These are phyloP conservation scores for Perizoma affinitatum DNA, from an alignment of 2,888 invertebrate genomes.

Conservation along the genomic window DNA sequence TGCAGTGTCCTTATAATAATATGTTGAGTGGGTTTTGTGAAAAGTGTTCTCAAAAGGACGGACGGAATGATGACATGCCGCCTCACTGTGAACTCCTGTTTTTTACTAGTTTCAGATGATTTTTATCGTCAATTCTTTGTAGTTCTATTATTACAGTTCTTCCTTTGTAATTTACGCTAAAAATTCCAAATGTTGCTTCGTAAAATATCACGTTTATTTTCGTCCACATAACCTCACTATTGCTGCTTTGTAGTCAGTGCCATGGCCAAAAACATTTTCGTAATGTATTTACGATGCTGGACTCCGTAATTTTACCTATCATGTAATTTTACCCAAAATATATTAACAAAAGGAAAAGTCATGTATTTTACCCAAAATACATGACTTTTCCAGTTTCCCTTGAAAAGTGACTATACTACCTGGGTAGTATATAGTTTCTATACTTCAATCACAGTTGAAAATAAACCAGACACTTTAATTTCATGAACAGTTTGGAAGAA, in stretches of 20 bases:
- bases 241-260: not conserved
- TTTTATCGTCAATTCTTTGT: constrained; percentile 2
- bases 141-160: not conserved
- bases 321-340: not conserved
- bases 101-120: constrained; percentile 33
- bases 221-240: constrained; percentile 46
- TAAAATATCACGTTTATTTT: constrained; percentile 29
- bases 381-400: too few species aligned
- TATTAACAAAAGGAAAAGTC: too few species aligned
- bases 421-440: too few species aligned
- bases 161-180: not conserved
- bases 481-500: too few species aligned
- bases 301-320: not conserved
- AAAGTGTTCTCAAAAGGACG: constrained; percentile 50
- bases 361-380: too few species aligned
- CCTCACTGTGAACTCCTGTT: constrained; percentile 42
- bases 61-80: constrained; percentile 59
- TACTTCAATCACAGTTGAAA: too few species aligned
- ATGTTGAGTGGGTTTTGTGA: constrained; percentile 56
- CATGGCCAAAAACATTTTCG: not conserved
- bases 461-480: too few species aligned
- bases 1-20: constrained; percentile 54
- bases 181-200: constrained; percentile 2
- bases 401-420: too few species aligned
- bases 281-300: not conserved